Percentiles rank a stretch among this genome's conserved stretches.
Evolutionary conservation across 2,888 invertebrate species (phyloP).

Genomic region (Ectropis crepuscularia): DNA sequence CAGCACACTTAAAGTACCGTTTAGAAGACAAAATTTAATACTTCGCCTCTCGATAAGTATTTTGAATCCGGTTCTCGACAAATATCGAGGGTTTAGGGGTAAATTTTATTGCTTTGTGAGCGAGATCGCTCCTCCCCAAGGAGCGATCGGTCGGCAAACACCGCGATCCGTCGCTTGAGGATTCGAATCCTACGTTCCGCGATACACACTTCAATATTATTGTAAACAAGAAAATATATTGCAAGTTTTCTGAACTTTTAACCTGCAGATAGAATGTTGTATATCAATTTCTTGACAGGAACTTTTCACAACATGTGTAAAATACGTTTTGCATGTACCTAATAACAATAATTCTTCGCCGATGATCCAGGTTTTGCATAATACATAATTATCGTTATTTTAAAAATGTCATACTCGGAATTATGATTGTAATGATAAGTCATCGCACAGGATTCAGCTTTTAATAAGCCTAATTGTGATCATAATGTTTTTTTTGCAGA

Average conservation of each 20-base stretch:
- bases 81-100: conserved; percentile 64
- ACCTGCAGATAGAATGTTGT: too few species aligned
- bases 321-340: too few species aligned
- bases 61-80: conserved; percentile 58
- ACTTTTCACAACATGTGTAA: not conserved
- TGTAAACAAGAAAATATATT: conserved; percentile 43
- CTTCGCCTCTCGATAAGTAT: conserved; percentile 35
- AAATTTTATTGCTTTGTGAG: conserved; percentile 72
- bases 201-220: conserved; percentile 40
- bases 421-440: too few species aligned
- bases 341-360: too few species aligned
- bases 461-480: too few species aligned
- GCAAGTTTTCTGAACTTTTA: conserved; percentile 14
- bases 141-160: conserved; percentile 81
- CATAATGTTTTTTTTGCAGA: too few species aligned
- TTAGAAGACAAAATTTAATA: conserved; percentile 23
- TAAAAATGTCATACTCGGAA: too few species aligned
- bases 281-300: not conserved
- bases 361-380: too few species aligned
- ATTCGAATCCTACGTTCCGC: conserved; percentile 46
- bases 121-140: conserved; percentile 71
- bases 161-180: conserved; percentile 58
- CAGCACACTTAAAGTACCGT: not conserved
- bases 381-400: too few species aligned
- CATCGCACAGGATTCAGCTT: too few species aligned